Evolutionary conservation across 2,797 vertebrate genomes (phyloP).

Genomic region (Cyprinodon diabolis): DNA sequence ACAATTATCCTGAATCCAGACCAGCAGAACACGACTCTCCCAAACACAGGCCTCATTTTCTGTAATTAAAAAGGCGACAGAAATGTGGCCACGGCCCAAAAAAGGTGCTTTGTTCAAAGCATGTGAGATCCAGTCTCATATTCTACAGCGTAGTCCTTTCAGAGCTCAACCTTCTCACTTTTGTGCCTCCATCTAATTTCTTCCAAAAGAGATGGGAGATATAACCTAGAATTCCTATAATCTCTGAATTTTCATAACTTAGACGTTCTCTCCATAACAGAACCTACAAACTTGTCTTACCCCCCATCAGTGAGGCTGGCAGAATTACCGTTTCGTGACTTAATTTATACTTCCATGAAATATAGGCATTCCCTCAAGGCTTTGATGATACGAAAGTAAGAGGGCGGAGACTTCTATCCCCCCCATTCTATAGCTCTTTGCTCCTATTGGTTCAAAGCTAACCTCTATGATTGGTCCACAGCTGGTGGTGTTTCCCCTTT

Average conservation of each 20-base stretch:
- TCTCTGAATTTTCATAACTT: slow-evolving; percentile 12
- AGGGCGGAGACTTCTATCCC: slow-evolving; percentile 24
- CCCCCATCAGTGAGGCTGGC: neutral
- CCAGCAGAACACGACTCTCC: neutral
- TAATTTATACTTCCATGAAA: slow-evolving; percentile 2
- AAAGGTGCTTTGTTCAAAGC: slow-evolving; percentile 39
- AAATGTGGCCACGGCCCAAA: slow-evolving; percentile 39
- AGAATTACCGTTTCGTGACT: neutral
- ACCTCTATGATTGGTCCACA: slow-evolving; percentile 65
- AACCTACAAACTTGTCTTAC: neutral
- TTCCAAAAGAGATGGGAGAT: neutral
- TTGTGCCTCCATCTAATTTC: slow-evolving; percentile 16
- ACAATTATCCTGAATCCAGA: neutral
- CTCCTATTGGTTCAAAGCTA: slow-evolving; percentile 57
- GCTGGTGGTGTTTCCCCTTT: slow-evolving; percentile 57
- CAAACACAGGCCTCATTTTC: neutral
- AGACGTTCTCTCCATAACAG: neutral
- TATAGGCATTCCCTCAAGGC: slow-evolving; percentile 7
- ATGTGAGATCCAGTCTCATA: slow-evolving; percentile 54
- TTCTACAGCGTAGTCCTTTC: slow-evolving; percentile 22
- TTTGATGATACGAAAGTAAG: slow-evolving; percentile 22
- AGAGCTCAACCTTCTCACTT: slow-evolving; percentile 31
- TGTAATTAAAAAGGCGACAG: slow-evolving; percentile 11
- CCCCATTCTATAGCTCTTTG: slow-evolving; percentile 16
- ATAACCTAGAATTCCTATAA: slow-evolving; percentile 29